Evolutionary conservation across 2,888 invertebrate genomes (phyloP).

Genomic region (Barypeithes pellucidus): DNA sequence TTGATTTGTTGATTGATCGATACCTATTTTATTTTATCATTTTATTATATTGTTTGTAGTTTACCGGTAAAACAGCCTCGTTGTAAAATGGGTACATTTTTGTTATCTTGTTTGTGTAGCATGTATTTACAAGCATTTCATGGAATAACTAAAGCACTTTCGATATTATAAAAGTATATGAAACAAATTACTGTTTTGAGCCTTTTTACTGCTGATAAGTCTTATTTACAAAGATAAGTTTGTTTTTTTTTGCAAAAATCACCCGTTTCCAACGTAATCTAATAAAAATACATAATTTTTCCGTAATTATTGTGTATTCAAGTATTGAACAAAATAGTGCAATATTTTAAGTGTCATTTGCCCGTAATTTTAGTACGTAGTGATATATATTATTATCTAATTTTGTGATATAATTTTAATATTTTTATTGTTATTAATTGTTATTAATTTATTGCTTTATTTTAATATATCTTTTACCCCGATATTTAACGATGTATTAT

Average conservation of each 20-base stretch:
- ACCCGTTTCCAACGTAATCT: neutral
- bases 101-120: neutral
- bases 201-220: too few species aligned
- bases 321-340: constrained; percentile 7
- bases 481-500: too few species aligned
- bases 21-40: neutral
- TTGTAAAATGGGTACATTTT: neutral
- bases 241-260: neutral
- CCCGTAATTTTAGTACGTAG: neutral
- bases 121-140: too few species aligned
- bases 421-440: constrained; percentile 48
- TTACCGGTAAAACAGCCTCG: neutral
- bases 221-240: neutral
- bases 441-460: constrained; percentile 43
- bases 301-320: neutral
- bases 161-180: too few species aligned
- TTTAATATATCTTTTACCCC: constrained; percentile 39
- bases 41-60: neutral
- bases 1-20: too few species aligned
- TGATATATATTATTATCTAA: constrained; percentile 12
- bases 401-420: constrained; percentile 49
- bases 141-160: too few species aligned
- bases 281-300: too few species aligned
- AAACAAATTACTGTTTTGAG: too few species aligned
- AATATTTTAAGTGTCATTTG: constrained; percentile 20